These are phyloP conservation scores for Fistularia tabacaria DNA, from an alignment of 2,797 vertebrate genomes.

Conservation along the genomic window DNA sequence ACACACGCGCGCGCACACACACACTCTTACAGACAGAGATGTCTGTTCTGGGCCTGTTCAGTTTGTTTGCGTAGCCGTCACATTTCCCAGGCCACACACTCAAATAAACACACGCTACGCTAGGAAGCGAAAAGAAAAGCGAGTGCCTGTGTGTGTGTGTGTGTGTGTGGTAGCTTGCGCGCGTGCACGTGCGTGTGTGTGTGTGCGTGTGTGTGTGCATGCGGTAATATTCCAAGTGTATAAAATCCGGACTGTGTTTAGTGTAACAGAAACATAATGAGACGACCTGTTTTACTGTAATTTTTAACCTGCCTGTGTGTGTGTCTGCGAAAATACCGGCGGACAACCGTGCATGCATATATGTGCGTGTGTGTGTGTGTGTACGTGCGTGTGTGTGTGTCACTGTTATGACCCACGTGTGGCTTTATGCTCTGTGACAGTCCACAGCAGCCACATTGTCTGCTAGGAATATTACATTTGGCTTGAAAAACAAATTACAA, in stretches of 20 bases:
- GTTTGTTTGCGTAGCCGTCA: slow-evolving; percentile 78
- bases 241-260: slow-evolving; percentile 51
- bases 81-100: slow-evolving; percentile 78
- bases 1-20: slow-evolving; percentile 13
- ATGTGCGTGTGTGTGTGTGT: slow-evolving; percentile 1
- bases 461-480: slow-evolving; percentile 59
- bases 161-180: neutral
- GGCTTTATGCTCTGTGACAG: slow-evolving; percentile 62
- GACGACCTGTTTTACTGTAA: slow-evolving; percentile 52
- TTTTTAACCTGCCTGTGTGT: slow-evolving; percentile 23
- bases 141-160: slow-evolving; percentile 9
- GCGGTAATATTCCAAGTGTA: slow-evolving; percentile 22
- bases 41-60: slow-evolving; percentile 52
- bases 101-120: slow-evolving; percentile 78
- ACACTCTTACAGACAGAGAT: slow-evolving; percentile 27
- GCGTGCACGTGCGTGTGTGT: slow-evolving; percentile 7
- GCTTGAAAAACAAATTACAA: slow-evolving; percentile 58
- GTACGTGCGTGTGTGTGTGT: slow-evolving; percentile 15
- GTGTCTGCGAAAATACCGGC: slow-evolving; percentile 34
- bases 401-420: slow-evolving; percentile 34
- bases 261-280: slow-evolving; percentile 57
- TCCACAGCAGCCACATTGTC: slow-evolving; percentile 67
- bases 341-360: neutral
- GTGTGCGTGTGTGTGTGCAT: slow-evolving; percentile 14
- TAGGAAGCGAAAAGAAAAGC: slow-evolving; percentile 50